Base-by-base conservation (phyloP, 1,140 invertebrate species). In the Holcopasites calliopsidis region DNA sequence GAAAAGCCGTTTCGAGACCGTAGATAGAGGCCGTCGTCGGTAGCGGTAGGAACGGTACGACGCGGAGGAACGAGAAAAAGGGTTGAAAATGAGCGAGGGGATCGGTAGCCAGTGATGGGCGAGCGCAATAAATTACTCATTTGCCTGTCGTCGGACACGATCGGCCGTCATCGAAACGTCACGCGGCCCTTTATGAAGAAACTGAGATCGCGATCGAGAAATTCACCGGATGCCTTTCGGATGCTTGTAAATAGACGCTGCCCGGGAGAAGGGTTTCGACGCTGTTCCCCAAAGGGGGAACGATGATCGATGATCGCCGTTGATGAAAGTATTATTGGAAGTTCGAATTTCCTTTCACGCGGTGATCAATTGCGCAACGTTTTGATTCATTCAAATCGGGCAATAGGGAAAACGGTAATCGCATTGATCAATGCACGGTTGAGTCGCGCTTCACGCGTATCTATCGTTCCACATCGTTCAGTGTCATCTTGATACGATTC, bases 101-200 rank as follows among this genome's bases (percentile, higher is more conserved):
- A 38, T 13, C 47, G 26, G 23, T n/a, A n/a, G 21, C 3, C 31
- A 33, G 52, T 28, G 68, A 64, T 71, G 62, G 31, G n/a, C 54
- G 61, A 8, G 49, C 44, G 64, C 65, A 77, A 78, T 84, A 84
- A 84, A 84, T 84, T 69, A 84, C 70, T 84, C 70, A 84, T 84
- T 84, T 77, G 68, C 68, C 69, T 74, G 73, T 72, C 76, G 42
- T 28, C 54, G 47, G 28, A 33, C 38, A 61, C 54, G 62, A 26
- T n/a, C 79, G 57, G 21, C 47, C 42, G 40, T 81, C 79, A 76
- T 81, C 50, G 58, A 40, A 64, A 57, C 64, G 44, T 64, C 28
- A 18, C 10, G 28, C 5, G 10, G 2, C 28, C 38, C 70, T 64
- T 72, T 52, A 42, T 33, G 49, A 73, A 65, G 47, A 65, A 61